Conservation (phyloP, 2,113 vertebrate genomes). For the Cranoglanis bouderius region DNA sequence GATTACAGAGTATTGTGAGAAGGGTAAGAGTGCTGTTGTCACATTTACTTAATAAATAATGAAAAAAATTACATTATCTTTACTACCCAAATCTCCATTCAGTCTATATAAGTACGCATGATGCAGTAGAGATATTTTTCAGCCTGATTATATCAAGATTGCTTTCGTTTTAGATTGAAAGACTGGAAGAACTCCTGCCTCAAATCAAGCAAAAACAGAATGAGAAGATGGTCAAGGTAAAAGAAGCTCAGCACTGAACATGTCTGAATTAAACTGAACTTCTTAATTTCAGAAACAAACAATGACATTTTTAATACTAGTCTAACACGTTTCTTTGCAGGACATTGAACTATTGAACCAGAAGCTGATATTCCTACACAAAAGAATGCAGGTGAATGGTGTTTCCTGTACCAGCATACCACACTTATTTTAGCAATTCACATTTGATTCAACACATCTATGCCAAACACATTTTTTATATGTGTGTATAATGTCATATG, state of each 20-base stretch:
- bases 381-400: slow-evolving; percentile 70
- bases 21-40: slow-evolving; percentile 59
- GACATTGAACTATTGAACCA: slow-evolving; percentile 73
- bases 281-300: neutral
- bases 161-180: slow-evolving; percentile 68
- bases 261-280: neutral
- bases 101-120: neutral
- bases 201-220: slow-evolving; percentile 68
- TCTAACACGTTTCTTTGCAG: slow-evolving; percentile 53
- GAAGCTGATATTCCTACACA: slow-evolving; percentile 73
- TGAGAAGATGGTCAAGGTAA: slow-evolving; percentile 72
- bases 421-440: neutral
- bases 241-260: neutral
- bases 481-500: neutral
- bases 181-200: slow-evolving; percentile 72
- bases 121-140: neutral
- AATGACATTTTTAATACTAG: neutral
- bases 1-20: slow-evolving; percentile 66
- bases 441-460: neutral
- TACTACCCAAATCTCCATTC: neutral
- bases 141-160: neutral
- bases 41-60: neutral
- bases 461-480: neutral
- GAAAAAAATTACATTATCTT: neutral
- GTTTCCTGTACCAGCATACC: neutral